Base-by-base conservation (phyloP, 2,113 vertebrate species). In the Eonycteris spelaea region DNA sequence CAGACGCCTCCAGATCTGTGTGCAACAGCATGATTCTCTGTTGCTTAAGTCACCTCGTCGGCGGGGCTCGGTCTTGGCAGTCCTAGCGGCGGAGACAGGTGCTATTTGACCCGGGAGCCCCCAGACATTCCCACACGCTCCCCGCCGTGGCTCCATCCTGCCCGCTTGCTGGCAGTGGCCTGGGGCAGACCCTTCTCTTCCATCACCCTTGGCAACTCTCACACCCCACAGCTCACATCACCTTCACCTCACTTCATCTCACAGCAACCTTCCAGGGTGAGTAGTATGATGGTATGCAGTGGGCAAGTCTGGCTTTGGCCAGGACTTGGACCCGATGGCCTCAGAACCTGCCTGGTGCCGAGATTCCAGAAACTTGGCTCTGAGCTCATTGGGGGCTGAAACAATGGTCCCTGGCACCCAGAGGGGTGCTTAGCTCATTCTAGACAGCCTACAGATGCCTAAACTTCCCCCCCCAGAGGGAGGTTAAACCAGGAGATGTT, bases 221-320 rank as follows among this genome's bases (percentile, higher is more conserved):
- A 48, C 28, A 5, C 19, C n/a, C 61, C 26, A 5, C 10, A 2
- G 70, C 14, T 10, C 18, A 16, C 8, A 2, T 26, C n/a, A 1
- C 63, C 30, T 28, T 2, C 3, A 0, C 7, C 35, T 35, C 43
- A 3, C 33, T 14, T 8, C 18, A 15, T 33, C 28, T 75, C 59
- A n/a, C 45, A 9, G 53, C 45, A 1, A 16, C 79, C n/a, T 38
- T 16, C 43, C 33, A 48, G 71, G 43, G 12, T 6, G 6, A 51
- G 38, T 22, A 13, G 9, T 12, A 5, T 13, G 16, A 24, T 1
- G 0, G 7, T 7, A 26, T 30, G 55, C 3, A 2, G 10, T 3
- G 45, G 33, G 16, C 0, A 0, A 40, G 63, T 63, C 53, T 33
- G 14, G 3, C 55, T 7, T 10, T 30, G 45, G 35, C 71, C 59